Evolutionary conservation across 2,113 vertebrate species (phyloP), one percentile per base, ranked within the genome.

Genomic region (Phyllopteryx taeniolatus): DNA sequence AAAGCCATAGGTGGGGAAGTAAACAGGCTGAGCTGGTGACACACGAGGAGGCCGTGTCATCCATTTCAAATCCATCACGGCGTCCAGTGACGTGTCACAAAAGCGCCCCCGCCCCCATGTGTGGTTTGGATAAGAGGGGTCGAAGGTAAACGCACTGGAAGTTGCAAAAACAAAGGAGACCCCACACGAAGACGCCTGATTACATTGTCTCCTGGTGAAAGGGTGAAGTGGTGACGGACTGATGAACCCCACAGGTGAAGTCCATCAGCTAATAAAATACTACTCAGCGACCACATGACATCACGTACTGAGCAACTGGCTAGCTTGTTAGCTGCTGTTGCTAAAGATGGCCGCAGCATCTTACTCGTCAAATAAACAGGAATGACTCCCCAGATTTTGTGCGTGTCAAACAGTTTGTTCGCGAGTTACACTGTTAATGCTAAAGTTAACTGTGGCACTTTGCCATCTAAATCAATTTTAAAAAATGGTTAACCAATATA

Each of bases 71-170:
- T 80, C 79, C 46, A 83, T 85, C 73, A 78, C 56, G 12, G 64
- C 9, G 19, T n/a, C 46, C 6, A 3, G 2, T 62, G 51, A 72
- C 70, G 22, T 71, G 70, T 68, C 59, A 65, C 35, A 64, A 83
- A 72, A 57, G 56, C 42, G 43, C 62, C 46, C n/a, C 61, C 67
- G 1, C 53, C 47, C n/a, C 54, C 67, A 1, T 44, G 72, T 5
- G 9, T 73, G 49, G 67, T 73, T 69, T 64, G 47, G 74, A 75
- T 67, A 53, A 67, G 19, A 61, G 8, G 2, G 73, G 74, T 75
- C 75, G 75, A 84, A 84, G 70, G 77, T 78, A 46, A 39, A 66
- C 67, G 72, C 22, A 49, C 61, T 75, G 63, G 56, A 70, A 72
- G 56, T n/a, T 8, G 4, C 2, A 10, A 70, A 73, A 67, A 83